Evolutionary conservation across 2,113 vertebrate species (phyloP).

Genomic region (Cepphus grylle): DNA sequence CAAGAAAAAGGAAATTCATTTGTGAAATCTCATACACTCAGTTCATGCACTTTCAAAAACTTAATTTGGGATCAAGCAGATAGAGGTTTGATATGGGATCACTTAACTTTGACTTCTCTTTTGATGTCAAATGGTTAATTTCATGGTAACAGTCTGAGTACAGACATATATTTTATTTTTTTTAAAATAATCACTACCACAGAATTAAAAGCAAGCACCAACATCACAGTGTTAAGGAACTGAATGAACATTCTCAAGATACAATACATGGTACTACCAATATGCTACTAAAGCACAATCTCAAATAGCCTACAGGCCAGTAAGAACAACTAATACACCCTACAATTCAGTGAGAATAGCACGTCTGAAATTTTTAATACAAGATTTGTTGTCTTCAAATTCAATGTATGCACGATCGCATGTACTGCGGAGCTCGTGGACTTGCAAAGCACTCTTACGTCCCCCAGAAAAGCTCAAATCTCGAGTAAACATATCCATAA

Average conservation of each 20-base stretch:
- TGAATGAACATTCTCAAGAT: neutral
- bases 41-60: neutral
- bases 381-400: neutral
- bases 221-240: neutral
- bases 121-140: neutral
- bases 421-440: neutral
- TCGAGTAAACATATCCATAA: accelerated
- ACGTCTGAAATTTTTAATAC: neutral
- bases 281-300: neutral
- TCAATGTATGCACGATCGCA: neutral
- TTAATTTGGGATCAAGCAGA: neutral
- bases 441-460: neutral
- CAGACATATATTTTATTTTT: neutral
- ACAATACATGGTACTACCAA: neutral
- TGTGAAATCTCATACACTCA: neutral
- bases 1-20: neutral
- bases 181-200: neutral
- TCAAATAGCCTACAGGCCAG: neutral
- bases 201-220: neutral
- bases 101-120: neutral
- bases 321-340: neutral
- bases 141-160: neutral
- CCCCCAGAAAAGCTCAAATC: neutral
- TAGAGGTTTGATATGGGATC: neutral
- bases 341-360: neutral